Conservation (phyloP, 23 tunicate species). For the Styela plicata region DNA sequence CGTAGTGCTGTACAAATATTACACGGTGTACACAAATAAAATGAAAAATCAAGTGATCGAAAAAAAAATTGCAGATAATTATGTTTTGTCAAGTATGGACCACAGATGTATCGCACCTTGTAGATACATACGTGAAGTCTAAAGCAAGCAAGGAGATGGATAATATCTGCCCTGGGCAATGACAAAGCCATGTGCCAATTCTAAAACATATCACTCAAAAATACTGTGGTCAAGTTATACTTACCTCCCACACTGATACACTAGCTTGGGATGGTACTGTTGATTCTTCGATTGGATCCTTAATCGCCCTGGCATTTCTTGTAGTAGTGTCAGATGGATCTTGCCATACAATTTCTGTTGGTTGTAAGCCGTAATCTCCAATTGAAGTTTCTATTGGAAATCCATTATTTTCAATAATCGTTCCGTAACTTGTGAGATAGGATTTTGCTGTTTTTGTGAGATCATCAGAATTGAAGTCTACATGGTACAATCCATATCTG, state of each 20-base stretch:
- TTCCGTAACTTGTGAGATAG: conserved; percentile 31
- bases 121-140: too few species aligned
- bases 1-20: too few species aligned
- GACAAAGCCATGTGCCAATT: too few species aligned
- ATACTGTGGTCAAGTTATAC: too few species aligned
- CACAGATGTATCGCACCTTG: too few species aligned
- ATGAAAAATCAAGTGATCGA: too few species aligned
- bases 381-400: conserved; percentile 46
- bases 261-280: conserved; percentile 73
- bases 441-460: conserved; percentile 39
- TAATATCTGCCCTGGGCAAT: too few species aligned
- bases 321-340: not conserved
- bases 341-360: conserved; percentile 11
- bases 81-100: too few species aligned
- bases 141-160: too few species aligned
- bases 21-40: too few species aligned
- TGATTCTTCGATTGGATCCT: conserved; percentile 44
- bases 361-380: not conserved
- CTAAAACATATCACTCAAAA: too few species aligned
- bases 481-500: conserved; percentile 62
- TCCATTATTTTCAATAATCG: conserved; percentile 45
- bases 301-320: not conserved
- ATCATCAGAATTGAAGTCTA: conserved; percentile 31
- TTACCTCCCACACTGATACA: conserved; percentile 70
- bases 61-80: too few species aligned